A percentile compares a stretch with the other conserved stretches of the same genome.
Conservation (phyloP, 2,113 vertebrate species). For the Pogonocichla stellata region DNA sequence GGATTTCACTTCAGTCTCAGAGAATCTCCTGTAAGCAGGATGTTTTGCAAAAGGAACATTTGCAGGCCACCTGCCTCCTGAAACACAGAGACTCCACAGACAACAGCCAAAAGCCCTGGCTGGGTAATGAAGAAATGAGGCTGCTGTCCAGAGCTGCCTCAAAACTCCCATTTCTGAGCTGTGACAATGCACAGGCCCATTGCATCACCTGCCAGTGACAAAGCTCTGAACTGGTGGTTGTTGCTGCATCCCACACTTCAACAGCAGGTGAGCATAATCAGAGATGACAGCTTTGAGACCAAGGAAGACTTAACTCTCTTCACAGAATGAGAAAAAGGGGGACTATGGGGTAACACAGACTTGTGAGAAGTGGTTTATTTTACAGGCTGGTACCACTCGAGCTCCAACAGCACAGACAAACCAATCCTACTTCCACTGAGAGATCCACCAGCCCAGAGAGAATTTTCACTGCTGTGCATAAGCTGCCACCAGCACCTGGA, state of each 20-base stretch:
- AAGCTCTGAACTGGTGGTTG: not conserved
- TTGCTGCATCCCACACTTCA: not conserved
- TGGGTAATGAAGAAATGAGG: not conserved
- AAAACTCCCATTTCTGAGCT: not conserved
- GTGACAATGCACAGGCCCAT: not conserved
- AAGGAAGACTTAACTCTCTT: not conserved
- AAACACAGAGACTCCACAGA: not conserved
- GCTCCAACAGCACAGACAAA: not conserved
- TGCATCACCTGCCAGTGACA: not conserved
- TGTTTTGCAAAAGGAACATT: not conserved
- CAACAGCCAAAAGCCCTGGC: not conserved
- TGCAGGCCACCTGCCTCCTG: not conserved
- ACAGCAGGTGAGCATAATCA: not conserved
- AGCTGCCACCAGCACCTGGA: not conserved
- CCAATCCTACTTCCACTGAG: not conserved
- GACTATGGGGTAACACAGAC: not conserved
- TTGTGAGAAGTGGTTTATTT: not conserved
- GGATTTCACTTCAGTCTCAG: not conserved
- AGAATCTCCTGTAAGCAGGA: not conserved
- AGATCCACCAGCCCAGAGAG: not conserved
- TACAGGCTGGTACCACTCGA: not conserved
- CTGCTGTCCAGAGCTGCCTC: not conserved
- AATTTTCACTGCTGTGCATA: not conserved
- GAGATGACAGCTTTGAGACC: not conserved
- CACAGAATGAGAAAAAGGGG: not conserved